Base-by-base conservation (phyloP, 1,140 invertebrate species). In the Polyergus mexicanus region DNA sequence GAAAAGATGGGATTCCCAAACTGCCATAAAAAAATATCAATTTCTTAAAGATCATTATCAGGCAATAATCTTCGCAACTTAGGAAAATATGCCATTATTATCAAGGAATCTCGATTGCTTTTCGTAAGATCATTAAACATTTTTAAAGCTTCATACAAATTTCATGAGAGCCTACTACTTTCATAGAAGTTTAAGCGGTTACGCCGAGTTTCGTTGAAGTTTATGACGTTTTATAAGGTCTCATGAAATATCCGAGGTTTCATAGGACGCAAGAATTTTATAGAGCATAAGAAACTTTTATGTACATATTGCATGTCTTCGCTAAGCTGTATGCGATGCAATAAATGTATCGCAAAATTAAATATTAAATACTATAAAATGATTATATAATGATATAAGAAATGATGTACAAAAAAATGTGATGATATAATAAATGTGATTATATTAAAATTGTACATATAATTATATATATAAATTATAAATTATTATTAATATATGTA, bases 201-300 rank as follows among this genome's bases (percentile, higher is more conserved):
- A 44, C 78, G 25, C 54, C 22, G 38, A 60, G 54, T 83, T 83
- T 60, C 68, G 68, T 81, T 74, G n/a, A 72, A 83, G 78, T 83
- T 83, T 83, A 83, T 83, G 25, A 60, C 78, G n/a, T 83, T 83
- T 83, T 74, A 83, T 83, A 83, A 83, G 78, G 41, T 74, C 68
- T 83, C 68, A 25, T 22, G 78, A 83, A 72, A 72, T 83, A 74
- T 47, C 78, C 51, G 54, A 47, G 78, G 68, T 72, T 83, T 83
- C 68, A 41, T 54, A 60, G 35, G 11, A 83, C 69, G 78, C 56
- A 44, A 60, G 32, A 69, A 83, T 83, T 83, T 83, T 74, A 71
- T n/a, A 56, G 54, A 38, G 47, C 68, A 54, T 35, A 56, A 56
- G 11, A 54, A 71, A 72, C 86, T 85, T 85, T 71, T 68, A 51